Conservation (phyloP, 2,797 vertebrate genomes). For the Astyanax mexicanus region DNA sequence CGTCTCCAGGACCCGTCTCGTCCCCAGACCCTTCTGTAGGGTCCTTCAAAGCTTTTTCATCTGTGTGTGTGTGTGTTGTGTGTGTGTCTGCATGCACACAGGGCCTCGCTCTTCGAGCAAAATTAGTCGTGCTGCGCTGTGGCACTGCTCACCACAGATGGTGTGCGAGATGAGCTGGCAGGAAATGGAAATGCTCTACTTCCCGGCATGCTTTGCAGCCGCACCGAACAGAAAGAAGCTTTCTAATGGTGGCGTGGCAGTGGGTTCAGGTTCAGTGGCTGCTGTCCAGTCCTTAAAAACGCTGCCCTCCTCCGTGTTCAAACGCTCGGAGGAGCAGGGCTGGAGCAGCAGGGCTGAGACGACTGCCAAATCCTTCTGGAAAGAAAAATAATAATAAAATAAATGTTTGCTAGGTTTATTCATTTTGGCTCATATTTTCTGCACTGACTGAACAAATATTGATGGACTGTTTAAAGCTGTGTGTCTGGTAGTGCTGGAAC, state of each 20-base stretch:
- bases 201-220: slow-evolving; percentile 44
- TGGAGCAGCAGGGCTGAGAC: not conserved
- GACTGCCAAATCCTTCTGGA: slow-evolving; percentile 25
- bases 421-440: not conserved
- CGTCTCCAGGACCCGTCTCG: not conserved
- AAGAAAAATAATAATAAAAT: not conserved
- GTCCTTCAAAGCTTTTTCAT: not conserved
- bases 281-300: slow-evolving; percentile 12
- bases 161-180: slow-evolving; percentile 56
- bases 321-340: not conserved
- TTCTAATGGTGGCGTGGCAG: slow-evolving; percentile 25
- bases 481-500: not conserved
- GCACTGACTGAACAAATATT: not conserved
- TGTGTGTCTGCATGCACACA: not conserved
- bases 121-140: slow-evolving; percentile 32
- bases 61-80: slow-evolving; percentile 10
- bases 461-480: not conserved
- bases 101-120: slow-evolving; percentile 8
- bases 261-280: slow-evolving; percentile 12
- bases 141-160: slow-evolving; percentile 46
- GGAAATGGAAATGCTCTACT: slow-evolving; percentile 29
- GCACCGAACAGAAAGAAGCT: slow-evolving; percentile 31
- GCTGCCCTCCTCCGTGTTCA: slow-evolving; percentile 2
- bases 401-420: not conserved
- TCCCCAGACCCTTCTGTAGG: not conserved